These are phyloP conservation scores for Pogonomyrmex californicus DNA, from an alignment of 1,140 invertebrate genomes.

Conservation along the genomic window DNA sequence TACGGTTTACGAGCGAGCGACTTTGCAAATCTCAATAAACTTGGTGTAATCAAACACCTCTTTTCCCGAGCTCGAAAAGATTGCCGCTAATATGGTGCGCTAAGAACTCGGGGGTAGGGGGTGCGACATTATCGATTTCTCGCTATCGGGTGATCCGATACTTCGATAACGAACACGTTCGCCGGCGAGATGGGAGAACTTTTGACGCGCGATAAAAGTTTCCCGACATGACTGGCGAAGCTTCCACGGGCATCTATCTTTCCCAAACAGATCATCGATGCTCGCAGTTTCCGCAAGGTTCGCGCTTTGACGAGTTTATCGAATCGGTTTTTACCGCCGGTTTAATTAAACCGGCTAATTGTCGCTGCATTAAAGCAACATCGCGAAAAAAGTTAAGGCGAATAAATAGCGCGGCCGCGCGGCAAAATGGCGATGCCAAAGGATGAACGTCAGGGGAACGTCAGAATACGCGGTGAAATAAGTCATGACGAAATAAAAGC, in stretches of 20 bases:
- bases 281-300: slow-evolving; percentile 8
- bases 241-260: slow-evolving; percentile 49
- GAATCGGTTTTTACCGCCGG: slow-evolving; percentile 13
- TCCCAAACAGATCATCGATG: slow-evolving; percentile 50
- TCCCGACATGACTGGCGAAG: slow-evolving; percentile 31
- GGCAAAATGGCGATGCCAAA: neutral
- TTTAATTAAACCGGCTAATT: slow-evolving; percentile 13
- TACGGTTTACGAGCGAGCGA: slow-evolving; percentile 28
- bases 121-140: slow-evolving; percentile 70
- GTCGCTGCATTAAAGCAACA: neutral
- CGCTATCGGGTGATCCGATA: slow-evolving; percentile 71
- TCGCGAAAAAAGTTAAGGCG: neutral
- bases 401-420: neutral
- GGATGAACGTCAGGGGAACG: neutral
- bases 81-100: slow-evolving; percentile 57
- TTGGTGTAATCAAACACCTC: slow-evolving; percentile 47
- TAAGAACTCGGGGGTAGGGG: slow-evolving; percentile 15
- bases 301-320: slow-evolving; percentile 28
- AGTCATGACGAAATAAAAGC: slow-evolving; percentile 28
- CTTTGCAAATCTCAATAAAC: slow-evolving; percentile 69
- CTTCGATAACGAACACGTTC: slow-evolving; percentile 67
- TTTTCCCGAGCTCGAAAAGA: slow-evolving; percentile 30
- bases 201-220: slow-evolving; percentile 73
- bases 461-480: neutral
- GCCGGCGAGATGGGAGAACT: slow-evolving; percentile 51